These are phyloP conservation scores for Polyploca ridens DNA, from an alignment of 2,888 invertebrate species.

Conservation along the genomic window DNA sequence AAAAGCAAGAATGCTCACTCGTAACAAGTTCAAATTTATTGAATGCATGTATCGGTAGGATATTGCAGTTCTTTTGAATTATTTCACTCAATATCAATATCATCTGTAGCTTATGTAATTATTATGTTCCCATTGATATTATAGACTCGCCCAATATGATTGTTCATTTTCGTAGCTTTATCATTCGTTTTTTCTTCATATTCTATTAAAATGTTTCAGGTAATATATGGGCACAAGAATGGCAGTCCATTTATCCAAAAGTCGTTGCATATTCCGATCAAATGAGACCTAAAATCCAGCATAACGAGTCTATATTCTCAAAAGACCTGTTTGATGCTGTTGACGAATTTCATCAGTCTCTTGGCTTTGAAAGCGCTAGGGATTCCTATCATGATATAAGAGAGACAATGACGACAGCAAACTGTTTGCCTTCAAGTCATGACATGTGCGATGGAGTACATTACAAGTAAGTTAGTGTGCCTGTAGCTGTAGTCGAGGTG, in stretches of 20 bases:
- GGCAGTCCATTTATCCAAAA: constrained; percentile 79
- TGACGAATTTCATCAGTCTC: constrained; percentile 85
- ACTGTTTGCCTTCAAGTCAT: constrained; percentile 89
- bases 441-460: constrained; percentile 87
- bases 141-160: too few species aligned
- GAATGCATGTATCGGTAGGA: background rate
- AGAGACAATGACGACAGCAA: constrained; percentile 83
- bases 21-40: background rate
- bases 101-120: too few species aligned
- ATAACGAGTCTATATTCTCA: constrained; percentile 65
- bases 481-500: too few species aligned
- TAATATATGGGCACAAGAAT: constrained; percentile 88
- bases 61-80: too few species aligned
- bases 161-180: too few species aligned
- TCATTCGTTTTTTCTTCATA: too few species aligned
- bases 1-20: background rate
- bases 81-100: too few species aligned
- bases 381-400: constrained; percentile 85
- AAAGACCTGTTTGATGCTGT: constrained; percentile 84
- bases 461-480: constrained; percentile 79
- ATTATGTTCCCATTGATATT: too few species aligned
- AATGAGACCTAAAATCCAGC: constrained; percentile 80
- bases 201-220: constrained; percentile 64
- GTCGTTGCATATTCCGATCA: constrained; percentile 79
- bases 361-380: constrained; percentile 85